phyloP scores from a whole-genome alignment of 2,113 vertebrate genomes.

The Clarias macrocephalus region DNA sequence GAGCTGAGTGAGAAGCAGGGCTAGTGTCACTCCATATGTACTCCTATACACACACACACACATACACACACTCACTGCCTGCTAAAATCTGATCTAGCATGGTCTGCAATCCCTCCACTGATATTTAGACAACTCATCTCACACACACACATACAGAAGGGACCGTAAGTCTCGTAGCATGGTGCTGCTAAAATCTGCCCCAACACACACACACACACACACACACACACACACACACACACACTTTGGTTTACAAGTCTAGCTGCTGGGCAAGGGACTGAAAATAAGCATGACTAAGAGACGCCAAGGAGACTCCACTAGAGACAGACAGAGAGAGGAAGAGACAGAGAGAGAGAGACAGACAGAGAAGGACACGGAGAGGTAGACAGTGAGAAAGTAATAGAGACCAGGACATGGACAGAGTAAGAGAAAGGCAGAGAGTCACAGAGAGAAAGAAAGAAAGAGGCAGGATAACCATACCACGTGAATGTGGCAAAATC shows the following conservation, averaged over 20 bases:
- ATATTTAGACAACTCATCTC: conserved; percentile 49
- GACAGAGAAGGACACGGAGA: neutral
- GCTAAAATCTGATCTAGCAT: conserved; percentile 50
- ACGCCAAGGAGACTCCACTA: conserved; percentile 64
- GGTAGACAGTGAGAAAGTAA: neutral
- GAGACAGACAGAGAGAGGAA: conserved; percentile 43
- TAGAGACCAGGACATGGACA: conserved; percentile 16
- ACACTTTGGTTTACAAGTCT: conserved; percentile 68
- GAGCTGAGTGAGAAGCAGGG: conserved; percentile 60
- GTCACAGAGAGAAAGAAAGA: conserved; percentile 16
- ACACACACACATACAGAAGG: neutral
- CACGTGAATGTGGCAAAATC: neutral
- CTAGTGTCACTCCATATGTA: conserved; percentile 57
- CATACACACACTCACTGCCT: conserved; percentile 1
- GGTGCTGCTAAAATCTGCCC: conserved; percentile 25
- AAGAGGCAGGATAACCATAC: neutral
- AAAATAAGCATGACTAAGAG: conserved; percentile 76
- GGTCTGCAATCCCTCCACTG: conserved; percentile 53
- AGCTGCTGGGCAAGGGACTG: conserved; percentile 61
- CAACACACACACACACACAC: conserved; percentile 24
- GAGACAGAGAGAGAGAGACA: conserved; percentile 48
- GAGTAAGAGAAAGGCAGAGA: neutral
- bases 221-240: conserved; percentile 58
- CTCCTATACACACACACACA: conserved; percentile 53
- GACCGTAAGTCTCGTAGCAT: neutral